A percentile compares a stretch with the other conserved stretches of the same genome.
These are phyloP conservation scores for Microplitis mediator DNA, from an alignment of 1,140 invertebrate species.

Conservation along the genomic window DNA sequence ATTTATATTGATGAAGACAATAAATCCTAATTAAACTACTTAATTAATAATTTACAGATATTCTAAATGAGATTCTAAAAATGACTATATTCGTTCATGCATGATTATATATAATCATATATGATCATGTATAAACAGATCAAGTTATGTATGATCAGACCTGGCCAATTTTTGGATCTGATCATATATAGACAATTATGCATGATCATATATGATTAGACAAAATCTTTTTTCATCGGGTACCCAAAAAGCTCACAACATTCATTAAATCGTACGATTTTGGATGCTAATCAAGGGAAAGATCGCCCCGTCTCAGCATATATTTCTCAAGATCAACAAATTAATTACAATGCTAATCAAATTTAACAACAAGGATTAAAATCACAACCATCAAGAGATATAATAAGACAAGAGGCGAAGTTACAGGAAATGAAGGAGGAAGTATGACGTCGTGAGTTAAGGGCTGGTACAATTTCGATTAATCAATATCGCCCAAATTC, in stretches of 20 bases:
- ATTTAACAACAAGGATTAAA: conserved; percentile 49
- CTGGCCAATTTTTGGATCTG: too few species aligned
- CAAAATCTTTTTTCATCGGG: too few species aligned
- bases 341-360: conserved; percentile 41
- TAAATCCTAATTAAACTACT: too few species aligned
- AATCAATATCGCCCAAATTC: conserved; percentile 51
- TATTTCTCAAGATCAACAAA: conserved; percentile 55
- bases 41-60: too few species aligned
- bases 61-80: too few species aligned
- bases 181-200: too few species aligned
- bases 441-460: conserved; percentile 73
- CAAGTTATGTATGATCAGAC: too few species aligned
- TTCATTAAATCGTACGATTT: conserved; percentile 57
- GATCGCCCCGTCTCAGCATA: conserved; percentile 68
- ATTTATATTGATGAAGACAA: too few species aligned
- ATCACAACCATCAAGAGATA: conserved; percentile 65
- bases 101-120: too few species aligned
- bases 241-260: conserved; percentile 61
- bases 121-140: too few species aligned
- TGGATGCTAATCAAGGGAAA: conserved; percentile 44
- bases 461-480: conserved; percentile 51
- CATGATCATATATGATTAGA: too few species aligned
- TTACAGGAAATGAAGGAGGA: conserved; percentile 84
- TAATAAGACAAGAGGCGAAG: conserved; percentile 76
- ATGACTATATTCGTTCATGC: too few species aligned